These are phyloP conservation scores for Glaucopsyche alexis DNA, from an alignment of 2,888 invertebrate species.

Conservation along the genomic window DNA sequence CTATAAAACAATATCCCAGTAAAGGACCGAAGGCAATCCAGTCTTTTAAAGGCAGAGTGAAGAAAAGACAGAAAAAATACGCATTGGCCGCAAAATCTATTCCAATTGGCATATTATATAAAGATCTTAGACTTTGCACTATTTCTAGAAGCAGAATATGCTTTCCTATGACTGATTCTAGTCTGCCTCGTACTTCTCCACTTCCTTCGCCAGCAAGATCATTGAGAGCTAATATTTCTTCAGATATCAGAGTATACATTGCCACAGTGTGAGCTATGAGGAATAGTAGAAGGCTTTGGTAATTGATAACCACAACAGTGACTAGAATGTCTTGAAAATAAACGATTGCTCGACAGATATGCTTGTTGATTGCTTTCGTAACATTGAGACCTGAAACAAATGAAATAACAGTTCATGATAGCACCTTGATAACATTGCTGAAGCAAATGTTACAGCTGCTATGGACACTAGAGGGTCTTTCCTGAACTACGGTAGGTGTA, in stretches of 20 bases:
- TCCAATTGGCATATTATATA: constrained; percentile 63
- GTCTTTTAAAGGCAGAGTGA: constrained; percentile 55
- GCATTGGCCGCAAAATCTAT: constrained; percentile 63
- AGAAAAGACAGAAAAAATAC: constrained; percentile 58
- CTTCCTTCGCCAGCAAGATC: background rate
- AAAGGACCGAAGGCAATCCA: constrained; percentile 59
- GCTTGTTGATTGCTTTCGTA: background rate
- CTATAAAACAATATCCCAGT: constrained; percentile 56
- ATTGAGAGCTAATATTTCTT: constrained; percentile 8
- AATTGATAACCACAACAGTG: constrained; percentile 22
- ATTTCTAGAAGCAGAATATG: constrained; percentile 22
- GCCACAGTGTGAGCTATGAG: constrained; percentile 26
- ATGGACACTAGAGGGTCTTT: too few species aligned
- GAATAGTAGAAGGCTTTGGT: constrained; percentile 26
- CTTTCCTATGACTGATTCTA: constrained; percentile 4
- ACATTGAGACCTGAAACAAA: constrained; percentile 26
- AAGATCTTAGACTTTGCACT: constrained; percentile 25
- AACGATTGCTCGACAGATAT: constrained; percentile 7
- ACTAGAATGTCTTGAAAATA: constrained; percentile 16
- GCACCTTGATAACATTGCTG: background rate
- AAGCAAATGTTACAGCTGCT: too few species aligned
- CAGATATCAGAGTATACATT: constrained; percentile 27
- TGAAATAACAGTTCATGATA: background rate
- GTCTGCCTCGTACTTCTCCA: background rate
- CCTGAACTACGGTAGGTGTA: too few species aligned